Percentiles rank a stretch among this genome's conserved stretches.
Evolutionary conservation across 2,797 vertebrate genomes (phyloP).

Genomic region (Chloroceryle amazona): DNA sequence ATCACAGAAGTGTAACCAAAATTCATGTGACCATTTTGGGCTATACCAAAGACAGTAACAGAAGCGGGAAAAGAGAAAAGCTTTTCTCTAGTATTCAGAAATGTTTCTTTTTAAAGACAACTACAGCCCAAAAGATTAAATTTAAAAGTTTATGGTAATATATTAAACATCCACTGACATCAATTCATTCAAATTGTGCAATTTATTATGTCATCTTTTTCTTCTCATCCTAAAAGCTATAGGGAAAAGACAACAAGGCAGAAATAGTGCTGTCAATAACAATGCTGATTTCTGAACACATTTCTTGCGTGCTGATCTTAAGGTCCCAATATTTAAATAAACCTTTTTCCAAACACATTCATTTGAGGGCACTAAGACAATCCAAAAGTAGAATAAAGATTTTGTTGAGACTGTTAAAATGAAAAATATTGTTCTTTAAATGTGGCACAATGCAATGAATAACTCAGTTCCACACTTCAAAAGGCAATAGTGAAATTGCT

Average conservation of each 20-base stretch:
- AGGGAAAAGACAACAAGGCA: neutral
- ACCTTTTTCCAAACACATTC: neutral
- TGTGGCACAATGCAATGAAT: fast-evolving
- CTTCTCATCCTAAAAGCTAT: neutral
- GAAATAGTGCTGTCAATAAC: neutral
- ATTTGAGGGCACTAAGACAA: neutral
- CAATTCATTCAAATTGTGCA: neutral
- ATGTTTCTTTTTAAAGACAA: neutral
- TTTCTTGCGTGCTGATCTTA: neutral
- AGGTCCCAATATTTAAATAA: neutral
- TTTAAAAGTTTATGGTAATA: neutral
- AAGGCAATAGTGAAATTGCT: neutral
- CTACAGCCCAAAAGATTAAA: neutral
- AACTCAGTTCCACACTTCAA: neutral
- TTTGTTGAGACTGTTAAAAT: neutral
- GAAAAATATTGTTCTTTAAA: neutral
- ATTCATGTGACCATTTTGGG: constrained; percentile 27
- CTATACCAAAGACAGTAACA: neutral
- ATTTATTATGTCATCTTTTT: neutral
- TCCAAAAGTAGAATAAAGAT: neutral
- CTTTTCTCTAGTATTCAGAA: neutral
- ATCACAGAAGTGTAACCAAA: constrained; percentile 44
- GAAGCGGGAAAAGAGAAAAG: neutral
- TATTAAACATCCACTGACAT: neutral
- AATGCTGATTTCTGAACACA: neutral